Evolutionary conservation across 2,113 vertebrate species (phyloP).

Genomic region (Ceyx margarethae): DNA sequence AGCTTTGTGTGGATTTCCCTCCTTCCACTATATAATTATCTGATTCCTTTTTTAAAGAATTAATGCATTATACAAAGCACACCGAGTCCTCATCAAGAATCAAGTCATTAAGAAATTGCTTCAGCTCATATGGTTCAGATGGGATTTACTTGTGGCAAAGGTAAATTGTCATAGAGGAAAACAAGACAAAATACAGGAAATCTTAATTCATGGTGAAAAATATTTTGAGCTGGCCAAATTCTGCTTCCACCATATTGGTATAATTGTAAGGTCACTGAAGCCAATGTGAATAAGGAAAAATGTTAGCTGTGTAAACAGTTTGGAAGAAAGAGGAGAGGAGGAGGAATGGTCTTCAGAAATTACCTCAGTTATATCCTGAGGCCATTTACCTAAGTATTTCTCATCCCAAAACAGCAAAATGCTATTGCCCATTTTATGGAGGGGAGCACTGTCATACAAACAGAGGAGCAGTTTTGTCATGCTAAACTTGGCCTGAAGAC

Average conservation of each 20-base stretch:
- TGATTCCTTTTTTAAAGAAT: background rate
- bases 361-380: background rate
- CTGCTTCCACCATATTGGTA: background rate
- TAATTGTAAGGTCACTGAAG: background rate
- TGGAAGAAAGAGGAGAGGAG: background rate
- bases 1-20: background rate
- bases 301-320: background rate
- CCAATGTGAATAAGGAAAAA: background rate
- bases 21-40: constrained; percentile 38
- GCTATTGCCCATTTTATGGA: background rate
- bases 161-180: constrained; percentile 14
- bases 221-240: background rate
- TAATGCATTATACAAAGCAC: constrained; percentile 4
- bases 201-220: constrained; percentile 16
- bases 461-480: background rate
- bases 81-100: constrained; percentile 38
- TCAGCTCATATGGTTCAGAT: background rate
- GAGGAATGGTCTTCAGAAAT: background rate
- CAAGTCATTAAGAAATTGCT: constrained; percentile 49
- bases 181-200: constrained; percentile 19
- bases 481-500: background rate
- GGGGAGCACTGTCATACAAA: background rate
- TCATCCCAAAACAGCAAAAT: background rate
- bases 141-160: constrained; percentile 19
- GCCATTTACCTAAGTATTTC: background rate